Conservation (phyloP, 1,140 invertebrate species). For the Drosophila pandora region DNA sequence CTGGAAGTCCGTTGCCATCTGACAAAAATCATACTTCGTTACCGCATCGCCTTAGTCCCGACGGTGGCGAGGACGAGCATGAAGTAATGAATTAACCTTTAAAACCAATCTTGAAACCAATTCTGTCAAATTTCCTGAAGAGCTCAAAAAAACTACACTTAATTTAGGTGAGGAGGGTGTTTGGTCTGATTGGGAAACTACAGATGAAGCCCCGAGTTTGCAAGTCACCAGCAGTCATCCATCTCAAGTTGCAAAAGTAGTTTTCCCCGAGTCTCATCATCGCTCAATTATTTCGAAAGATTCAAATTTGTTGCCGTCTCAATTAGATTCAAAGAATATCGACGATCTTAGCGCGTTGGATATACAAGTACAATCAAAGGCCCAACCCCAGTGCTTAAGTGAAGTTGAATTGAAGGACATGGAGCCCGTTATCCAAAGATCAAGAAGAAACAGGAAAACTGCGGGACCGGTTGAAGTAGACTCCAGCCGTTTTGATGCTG, state of each 20-base stretch:
- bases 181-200: slow-evolving; percentile 91
- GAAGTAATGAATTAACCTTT: slow-evolving; percentile 72
- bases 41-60: slow-evolving; percentile 90
- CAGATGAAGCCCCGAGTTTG: slow-evolving; percentile 82
- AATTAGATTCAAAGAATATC: slow-evolving; percentile 67
- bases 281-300: no score
- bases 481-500: slow-evolving; percentile 67
- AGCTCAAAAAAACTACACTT: slow-evolving; percentile 41
- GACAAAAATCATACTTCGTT: slow-evolving; percentile 79
- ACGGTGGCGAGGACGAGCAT: slow-evolving; percentile 90
- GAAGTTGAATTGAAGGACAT: slow-evolving; percentile 92
- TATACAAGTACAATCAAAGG: slow-evolving; percentile 87
- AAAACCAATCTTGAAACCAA: slow-evolving; percentile 8
- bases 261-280: no score
- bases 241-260: slow-evolving; percentile 24
- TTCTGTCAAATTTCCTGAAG: background rate
- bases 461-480: slow-evolving; percentile 46
- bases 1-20: slow-evolving; percentile 67
- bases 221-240: slow-evolving; percentile 42
- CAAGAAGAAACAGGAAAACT: slow-evolving; percentile 62
- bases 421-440: slow-evolving; percentile 91
- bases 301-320: background rate
- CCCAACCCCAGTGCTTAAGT: slow-evolving; percentile 76
- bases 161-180: slow-evolving; percentile 83
- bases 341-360: slow-evolving; percentile 89